phyloP scores from a whole-genome alignment of 1,140 invertebrate species.

The Dreissena polymorpha region DNA sequence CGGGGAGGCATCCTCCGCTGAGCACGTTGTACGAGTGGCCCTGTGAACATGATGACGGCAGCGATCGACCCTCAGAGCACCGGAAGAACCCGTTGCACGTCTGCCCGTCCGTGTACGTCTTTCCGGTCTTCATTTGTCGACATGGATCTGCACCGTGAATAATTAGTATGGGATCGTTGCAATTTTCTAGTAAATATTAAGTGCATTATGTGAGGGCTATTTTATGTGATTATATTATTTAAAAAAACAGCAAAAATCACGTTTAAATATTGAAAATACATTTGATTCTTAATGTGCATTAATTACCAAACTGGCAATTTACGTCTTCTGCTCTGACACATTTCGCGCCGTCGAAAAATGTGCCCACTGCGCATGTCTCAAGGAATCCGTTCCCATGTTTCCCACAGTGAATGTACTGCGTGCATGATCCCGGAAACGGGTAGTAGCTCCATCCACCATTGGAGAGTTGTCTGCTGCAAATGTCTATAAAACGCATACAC shows the following conservation, averaged over 20 bases:
- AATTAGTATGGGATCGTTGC: too few species aligned
- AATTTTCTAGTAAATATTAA: too few species aligned
- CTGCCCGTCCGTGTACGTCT: conserved; percentile 43
- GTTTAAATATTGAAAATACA: too few species aligned
- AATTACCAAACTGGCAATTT: conserved; percentile 35
- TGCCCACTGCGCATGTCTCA: conserved; percentile 49
- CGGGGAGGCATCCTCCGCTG: conserved; percentile 34
- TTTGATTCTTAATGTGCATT: too few species aligned
- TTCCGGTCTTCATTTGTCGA: conserved; percentile 8
- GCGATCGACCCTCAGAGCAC: conserved; percentile 35
- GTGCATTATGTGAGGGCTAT: too few species aligned
- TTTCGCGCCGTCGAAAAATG: conserved; percentile 44
- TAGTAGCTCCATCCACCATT: conserved; percentile 46
- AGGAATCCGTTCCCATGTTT: conserved; percentile 26
- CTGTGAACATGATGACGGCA: conserved; percentile 25
- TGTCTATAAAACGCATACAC: conserved; percentile 6
- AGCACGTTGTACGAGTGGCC: conserved; percentile 23
- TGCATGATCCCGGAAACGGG: conserved; percentile 47
- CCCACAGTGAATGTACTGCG: conserved; percentile 48
- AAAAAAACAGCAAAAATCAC: too few species aligned
- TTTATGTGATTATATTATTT: too few species aligned
- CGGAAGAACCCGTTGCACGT: conserved; percentile 45
- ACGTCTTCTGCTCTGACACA: conserved; percentile 45
- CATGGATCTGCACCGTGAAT: conserved; percentile 36
- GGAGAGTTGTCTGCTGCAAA: conserved; percentile 21